Conservation (phyloP, 2,113 vertebrate genomes). For the Coryphaenoides rupestris region DNA sequence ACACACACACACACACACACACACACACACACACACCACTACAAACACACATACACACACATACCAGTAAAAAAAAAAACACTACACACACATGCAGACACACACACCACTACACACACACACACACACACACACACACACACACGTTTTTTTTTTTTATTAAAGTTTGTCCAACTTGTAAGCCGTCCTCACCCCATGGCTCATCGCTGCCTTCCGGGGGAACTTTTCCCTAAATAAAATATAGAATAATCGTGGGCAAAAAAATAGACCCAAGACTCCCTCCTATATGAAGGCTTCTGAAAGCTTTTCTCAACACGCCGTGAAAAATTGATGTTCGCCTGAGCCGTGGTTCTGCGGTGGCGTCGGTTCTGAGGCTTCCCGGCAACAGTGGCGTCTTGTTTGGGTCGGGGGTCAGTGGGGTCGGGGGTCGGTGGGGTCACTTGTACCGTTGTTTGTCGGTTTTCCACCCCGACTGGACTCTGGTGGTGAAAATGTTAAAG, state of each 20-base stretch:
- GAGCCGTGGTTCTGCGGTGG: conserved; percentile 28
- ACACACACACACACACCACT: not conserved
- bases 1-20: not conserved
- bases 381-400: no score
- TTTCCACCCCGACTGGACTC: no score
- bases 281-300: conserved; percentile 45
- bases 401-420: no score
- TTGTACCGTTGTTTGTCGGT: no score
- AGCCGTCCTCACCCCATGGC: no score
- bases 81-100: conserved; percentile 8
- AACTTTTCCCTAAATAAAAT: conserved; percentile 55
- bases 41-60: not conserved
- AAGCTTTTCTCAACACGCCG: conserved; percentile 67
- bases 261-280: conserved; percentile 13
- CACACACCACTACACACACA: not conserved
- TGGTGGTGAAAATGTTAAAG: no score
- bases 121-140: not conserved
- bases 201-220: conserved; percentile 12
- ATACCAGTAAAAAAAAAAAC: no score
- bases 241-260: conserved; percentile 54
- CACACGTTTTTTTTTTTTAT: no score
- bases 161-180: no score
- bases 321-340: conserved; percentile 68
- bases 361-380: no score
- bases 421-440: no score